phyloP scores from a whole-genome alignment of 1,140 invertebrate genomes.

The Portunus trituberculatus region DNA sequence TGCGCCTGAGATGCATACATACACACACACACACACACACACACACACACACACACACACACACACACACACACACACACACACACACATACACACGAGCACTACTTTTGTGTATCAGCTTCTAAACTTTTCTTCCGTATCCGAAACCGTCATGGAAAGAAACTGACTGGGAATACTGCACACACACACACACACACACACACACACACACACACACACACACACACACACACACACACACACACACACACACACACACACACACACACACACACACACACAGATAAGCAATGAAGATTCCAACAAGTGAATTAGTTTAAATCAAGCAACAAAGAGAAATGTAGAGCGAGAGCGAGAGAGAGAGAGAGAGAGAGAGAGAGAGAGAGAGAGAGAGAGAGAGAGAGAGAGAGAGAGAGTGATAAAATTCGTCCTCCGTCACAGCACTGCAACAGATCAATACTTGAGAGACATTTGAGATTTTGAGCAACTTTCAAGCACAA shows the following conservation, averaged over 20 bases:
- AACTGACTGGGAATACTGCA: neutral
- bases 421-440: too few relatives aligned
- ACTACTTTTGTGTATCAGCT: too few relatives aligned
- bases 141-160: too few relatives aligned
- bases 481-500: neutral
- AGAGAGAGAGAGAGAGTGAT: neutral
- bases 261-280: slow-evolving; percentile 35
- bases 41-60: slow-evolving; percentile 27
- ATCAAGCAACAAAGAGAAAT: neutral
- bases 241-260: slow-evolving; percentile 38
- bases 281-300: neutral
- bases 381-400: neutral
- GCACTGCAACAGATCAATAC: neutral
- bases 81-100: neutral
- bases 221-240: slow-evolving; percentile 2
- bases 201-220: slow-evolving; percentile 42
- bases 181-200: slow-evolving; percentile 50
- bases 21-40: neutral
- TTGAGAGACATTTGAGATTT: neutral
- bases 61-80: slow-evolving; percentile 28
- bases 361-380: neutral
- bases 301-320: too few relatives aligned
- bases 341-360: neutral
- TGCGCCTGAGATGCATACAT: slow-evolving; percentile 63
- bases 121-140: too few relatives aligned